Conservation (phyloP, 2,888 invertebrate genomes). For the Apotomis turbidana region DNA sequence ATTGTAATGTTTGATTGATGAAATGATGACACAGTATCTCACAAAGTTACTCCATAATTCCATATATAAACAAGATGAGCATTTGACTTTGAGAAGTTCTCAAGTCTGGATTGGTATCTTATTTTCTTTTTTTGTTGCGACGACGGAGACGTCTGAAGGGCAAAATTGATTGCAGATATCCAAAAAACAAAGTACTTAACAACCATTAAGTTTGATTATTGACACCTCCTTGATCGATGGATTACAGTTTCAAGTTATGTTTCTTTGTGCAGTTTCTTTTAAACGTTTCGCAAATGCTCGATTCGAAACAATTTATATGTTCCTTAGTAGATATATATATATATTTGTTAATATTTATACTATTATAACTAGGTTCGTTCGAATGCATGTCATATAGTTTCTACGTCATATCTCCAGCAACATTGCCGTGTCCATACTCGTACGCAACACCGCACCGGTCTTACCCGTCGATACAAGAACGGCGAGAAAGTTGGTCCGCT, state of each 20-base stretch:
- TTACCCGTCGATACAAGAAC: constrained; percentile 65
- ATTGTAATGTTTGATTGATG: constrained; percentile 24
- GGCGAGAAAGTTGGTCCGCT: constrained; percentile 75
- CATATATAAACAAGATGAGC: constrained; percentile 18
- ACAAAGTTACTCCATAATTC: constrained; percentile 15
- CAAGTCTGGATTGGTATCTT: constrained; percentile 28
- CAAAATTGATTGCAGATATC: constrained; percentile 22
- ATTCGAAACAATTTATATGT: no score
- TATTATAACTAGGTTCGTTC: neutral
- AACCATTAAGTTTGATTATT: constrained; percentile 8
- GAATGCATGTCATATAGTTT: constrained; percentile 15
- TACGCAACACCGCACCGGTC: constrained; percentile 59
- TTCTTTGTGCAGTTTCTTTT: neutral
- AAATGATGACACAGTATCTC: constrained; percentile 15
- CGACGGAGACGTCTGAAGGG: constrained; percentile 24
- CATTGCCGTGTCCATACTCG: constrained; percentile 43
- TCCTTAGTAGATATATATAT: no score
- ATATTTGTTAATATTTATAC: no score
- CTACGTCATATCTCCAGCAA: constrained; percentile 27
- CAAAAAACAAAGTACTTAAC: neutral
- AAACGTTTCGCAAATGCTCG: no score
- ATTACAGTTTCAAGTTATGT: neutral
- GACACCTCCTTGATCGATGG: neutral
- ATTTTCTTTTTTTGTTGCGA: constrained; percentile 24
- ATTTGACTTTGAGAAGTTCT: constrained; percentile 39